phyloP scores from a whole-genome alignment of 2,113 vertebrate species.

The Cettia cetti region DNA sequence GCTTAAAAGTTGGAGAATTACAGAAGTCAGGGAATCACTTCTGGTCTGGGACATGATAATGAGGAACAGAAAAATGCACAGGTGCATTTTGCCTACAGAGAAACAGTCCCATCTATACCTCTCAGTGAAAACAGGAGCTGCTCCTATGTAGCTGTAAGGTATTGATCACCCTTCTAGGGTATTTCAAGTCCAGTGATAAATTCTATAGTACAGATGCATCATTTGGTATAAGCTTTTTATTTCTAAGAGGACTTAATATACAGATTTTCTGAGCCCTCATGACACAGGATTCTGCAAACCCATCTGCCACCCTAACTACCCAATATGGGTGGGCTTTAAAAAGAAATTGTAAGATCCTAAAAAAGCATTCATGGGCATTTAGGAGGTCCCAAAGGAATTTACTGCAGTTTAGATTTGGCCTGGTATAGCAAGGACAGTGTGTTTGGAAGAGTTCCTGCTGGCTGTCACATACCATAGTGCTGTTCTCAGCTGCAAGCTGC shows the following conservation, averaged over 20 bases:
- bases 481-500: background rate
- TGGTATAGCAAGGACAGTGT: background rate
- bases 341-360: background rate
- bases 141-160: accelerated
- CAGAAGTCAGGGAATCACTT: background rate
- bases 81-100: background rate
- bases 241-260: background rate
- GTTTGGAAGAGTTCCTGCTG: background rate
- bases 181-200: background rate
- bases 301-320: background rate
- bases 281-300: background rate
- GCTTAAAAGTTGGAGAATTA: background rate
- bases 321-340: background rate
- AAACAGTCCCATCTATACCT: background rate
- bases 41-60: background rate
- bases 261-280: background rate
- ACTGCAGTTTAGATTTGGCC: background rate
- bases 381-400: background rate
- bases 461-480: background rate
- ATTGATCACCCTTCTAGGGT: background rate
- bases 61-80: background rate
- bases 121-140: background rate
- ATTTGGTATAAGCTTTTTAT: background rate
- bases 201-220: background rate
- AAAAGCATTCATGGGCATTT: background rate